Base-by-base conservation (phyloP, 92 coral and sea anemone species). In the Siderastrea siderea region DNA sequence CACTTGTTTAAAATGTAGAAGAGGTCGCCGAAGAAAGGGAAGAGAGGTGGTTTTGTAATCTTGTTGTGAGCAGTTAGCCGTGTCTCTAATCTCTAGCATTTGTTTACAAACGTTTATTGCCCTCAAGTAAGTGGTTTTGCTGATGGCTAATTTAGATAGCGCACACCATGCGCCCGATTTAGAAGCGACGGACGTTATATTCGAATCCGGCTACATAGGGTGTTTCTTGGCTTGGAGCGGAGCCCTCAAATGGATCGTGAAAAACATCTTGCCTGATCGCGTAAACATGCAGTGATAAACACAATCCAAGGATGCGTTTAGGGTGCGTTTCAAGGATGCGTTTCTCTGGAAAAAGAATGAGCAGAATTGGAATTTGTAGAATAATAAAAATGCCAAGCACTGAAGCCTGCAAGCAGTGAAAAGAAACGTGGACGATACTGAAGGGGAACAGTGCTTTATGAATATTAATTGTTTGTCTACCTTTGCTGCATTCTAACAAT, bases 91-190 rank as follows among this genome's bases (percentile, higher is more conserved):
- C 86, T 54, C 51, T 17, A 46, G 65, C 67, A 70, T 82, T 70
- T 82, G 86, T 82, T 82, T 82, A 69, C 78, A 82, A 82, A 69
- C 86, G 86, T 82, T 82, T 82, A 82, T 62, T 68, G 69, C 86
- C 58, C 68, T 55, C 17, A 54, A 71, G 78, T 82, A 82, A 81
- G 76, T 81, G 76, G 86, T 68, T 69, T 65, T 81, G 16, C 76
- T 45, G 86, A 79, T 69, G 75, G 65, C 47, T 57, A 54, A 69
- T 82, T 82, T 69, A 70, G 77, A 44, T n/a, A n/a, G 62, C 9
- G 55, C 54, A 57, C 6, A 46, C 62, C 74, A 63, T 50, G 49
- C 54, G 72, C 59, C 86, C 52, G 68, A 67, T 44, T 67, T 9
- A 11, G 38, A 13, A 64, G 71, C 75, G 72, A 51, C 72, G 63